phyloP scores from a whole-genome alignment of 2,113 vertebrate species.

The Lonchura striata region DNA sequence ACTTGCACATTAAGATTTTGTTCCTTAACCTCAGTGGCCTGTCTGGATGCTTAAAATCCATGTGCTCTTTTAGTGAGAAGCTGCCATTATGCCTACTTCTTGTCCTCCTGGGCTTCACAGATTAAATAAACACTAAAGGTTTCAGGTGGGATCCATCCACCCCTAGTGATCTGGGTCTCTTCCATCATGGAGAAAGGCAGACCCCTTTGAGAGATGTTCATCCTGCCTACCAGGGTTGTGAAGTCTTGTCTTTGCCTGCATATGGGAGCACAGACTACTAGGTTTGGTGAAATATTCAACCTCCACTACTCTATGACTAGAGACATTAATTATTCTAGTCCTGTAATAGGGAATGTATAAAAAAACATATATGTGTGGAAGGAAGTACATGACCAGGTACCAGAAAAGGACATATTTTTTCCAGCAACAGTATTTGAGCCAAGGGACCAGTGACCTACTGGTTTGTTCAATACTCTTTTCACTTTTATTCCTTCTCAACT shows the following conservation, averaged over 20 bases:
- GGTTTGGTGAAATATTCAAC: neutral
- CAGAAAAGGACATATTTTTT: neutral
- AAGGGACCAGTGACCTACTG: neutral
- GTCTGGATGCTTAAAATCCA: neutral
- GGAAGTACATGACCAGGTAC: neutral
- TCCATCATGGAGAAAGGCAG: neutral
- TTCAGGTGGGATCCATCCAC: neutral
- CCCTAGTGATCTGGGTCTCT: neutral
- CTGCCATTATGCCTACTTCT: neutral
- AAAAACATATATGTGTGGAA: neutral
- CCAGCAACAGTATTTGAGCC: neutral
- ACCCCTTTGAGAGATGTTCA: neutral
- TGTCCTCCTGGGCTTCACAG: neutral
- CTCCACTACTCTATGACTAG: neutral
- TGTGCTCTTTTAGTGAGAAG: neutral
- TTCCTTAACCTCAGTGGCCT: neutral
- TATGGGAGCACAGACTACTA: neutral
- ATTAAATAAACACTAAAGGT: neutral
- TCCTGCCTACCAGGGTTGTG: neutral
- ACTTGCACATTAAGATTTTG: neutral
- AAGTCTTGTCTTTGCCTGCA: neutral
- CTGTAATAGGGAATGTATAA: neutral
- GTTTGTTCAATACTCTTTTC: neutral
- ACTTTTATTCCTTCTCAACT: neutral
- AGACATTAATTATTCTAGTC: neutral